Base-by-base conservation (phyloP, 2,888 invertebrate species). In the Spilosoma lubricipeda region DNA sequence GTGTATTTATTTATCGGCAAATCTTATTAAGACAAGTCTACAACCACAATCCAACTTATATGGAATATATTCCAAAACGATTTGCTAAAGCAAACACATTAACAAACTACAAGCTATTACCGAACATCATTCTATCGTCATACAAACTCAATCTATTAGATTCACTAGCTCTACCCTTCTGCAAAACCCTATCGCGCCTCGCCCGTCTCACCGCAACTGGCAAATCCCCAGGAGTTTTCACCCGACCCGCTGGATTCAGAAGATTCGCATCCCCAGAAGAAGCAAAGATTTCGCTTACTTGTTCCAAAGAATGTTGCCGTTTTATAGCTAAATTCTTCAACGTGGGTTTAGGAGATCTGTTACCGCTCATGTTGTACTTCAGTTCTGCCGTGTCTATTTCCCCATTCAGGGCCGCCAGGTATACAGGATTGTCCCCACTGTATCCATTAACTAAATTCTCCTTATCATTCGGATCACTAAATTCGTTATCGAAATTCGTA, bases 101-200 rank as follows among this genome's bases (percentile, higher is more conserved):
- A 9, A 33, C 30, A 30, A 20, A 71, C 86, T 90, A 95, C 84
- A 96, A 86, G 86, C 95, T 96, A 83, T 96, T 96, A 0, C 96
- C 96, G 81, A 97, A 97, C 98, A 99, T 98, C 96, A 98, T 98
- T 66, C 98, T 96, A 89, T 99, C 99, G 86, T 98, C 98, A 87
- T 98, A 98, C 33, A 99, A 94, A 67, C 98, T 98, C 85, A 99
- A 96, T 80, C 99, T 96, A 81, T 97, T 97, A 66, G 97, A 96
- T 36, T 95, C 95, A 23, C 87, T 93, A 0, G 93, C 93, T 33
- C 95, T 87, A 0, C 94, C 94, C 71, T 93, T 94, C 78, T 94
- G 94, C n/a, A 95, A 68, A 1, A 97, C 97, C 78, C 97, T 95
- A 64, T 96, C 96, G 4, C 97, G 96, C 56, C 97, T 92, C 2